Percentiles rank a stretch among this genome's conserved stretches.
Conservation (phyloP, 1,140 invertebrate genomes). For the Epicauta chinensis region DNA sequence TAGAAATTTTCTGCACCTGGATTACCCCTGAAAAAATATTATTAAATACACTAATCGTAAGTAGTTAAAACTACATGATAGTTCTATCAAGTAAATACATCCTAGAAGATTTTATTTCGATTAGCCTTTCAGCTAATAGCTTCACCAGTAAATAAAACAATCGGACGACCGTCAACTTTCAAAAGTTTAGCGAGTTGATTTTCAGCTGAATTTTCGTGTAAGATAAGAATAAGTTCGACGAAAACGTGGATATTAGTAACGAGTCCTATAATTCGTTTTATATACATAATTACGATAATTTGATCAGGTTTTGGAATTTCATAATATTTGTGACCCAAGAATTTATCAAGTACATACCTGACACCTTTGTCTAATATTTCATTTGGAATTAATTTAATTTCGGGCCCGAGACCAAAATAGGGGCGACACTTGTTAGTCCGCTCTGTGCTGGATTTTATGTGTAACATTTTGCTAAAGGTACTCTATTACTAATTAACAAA, state of each 20-base stretch:
- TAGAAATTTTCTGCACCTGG: too few relatives aligned
- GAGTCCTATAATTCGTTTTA: constrained; percentile 9
- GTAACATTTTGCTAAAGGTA: too few relatives aligned
- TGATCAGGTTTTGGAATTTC: constrained; percentile 12
- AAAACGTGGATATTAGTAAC: constrained; percentile 20
- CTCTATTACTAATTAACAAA: too few relatives aligned
- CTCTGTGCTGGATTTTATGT: too few relatives aligned
- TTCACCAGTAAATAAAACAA: constrained; percentile 41
- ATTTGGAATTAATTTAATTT: constrained; percentile 18
- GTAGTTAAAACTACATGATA: too few relatives aligned
- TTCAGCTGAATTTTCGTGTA: constrained; percentile 2
- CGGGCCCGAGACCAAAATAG: too few relatives aligned
- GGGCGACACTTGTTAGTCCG: too few relatives aligned
- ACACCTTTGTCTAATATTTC: constrained; percentile 16
- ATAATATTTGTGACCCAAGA: constrained; percentile 15
- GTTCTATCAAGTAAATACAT: too few relatives aligned
- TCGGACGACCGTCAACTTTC: constrained; percentile 7
- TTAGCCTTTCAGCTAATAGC: too few relatives aligned
- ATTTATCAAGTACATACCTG: constrained; percentile 17
- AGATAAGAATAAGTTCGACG: constrained; percentile 20
- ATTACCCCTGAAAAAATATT: too few relatives aligned
- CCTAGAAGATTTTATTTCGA: too few relatives aligned
- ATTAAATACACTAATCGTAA: too few relatives aligned
- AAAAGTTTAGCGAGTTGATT: constrained; percentile 8
- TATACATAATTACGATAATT: not conserved